Evolutionary conservation across 2,113 vertebrate genomes (phyloP), one percentile per base, ranked within the genome.

Genomic region (Anoplopoma fimbria): DNA sequence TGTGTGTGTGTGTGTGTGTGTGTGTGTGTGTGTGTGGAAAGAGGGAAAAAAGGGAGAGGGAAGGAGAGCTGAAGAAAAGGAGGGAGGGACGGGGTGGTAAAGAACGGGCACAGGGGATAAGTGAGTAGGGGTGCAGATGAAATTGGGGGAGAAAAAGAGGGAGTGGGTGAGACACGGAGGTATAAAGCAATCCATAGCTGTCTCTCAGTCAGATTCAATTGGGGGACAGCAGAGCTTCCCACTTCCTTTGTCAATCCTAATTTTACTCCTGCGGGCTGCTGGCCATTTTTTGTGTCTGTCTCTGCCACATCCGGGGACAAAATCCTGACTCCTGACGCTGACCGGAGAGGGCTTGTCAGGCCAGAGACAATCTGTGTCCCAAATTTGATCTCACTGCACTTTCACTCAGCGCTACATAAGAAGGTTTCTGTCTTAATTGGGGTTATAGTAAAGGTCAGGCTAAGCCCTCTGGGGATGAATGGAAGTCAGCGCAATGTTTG

Each of bases 371-470:
- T 60, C n/a, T 49, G 51, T 57, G 63, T 77, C 77, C 64, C 57
- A 81, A 80, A 86, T 82, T 69, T 85, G 57, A 77, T 82, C 86
- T 67, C 14, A 58, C 53, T 33, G 67, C n/a, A n/a, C n/a, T n/a
- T n/a, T n/a, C n/a, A n/a, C n/a, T n/a, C n/a, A n/a, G n/a, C n/a
- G n/a, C n/a, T n/a, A n/a, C 77, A 75, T 61, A 58, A 81, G 55
- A 83, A 1, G 1, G 58, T 68, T 17, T 75, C 60, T 51, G 10
- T 45, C 57, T 80, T 88, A 88, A 89, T 86, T 88, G 72, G 73
- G 78, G 75, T 86, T 76, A 69, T 42, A 45, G 23, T 81, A 55
- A 75, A 83, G 89, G 85, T 86, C 81, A 70, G 69, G 19, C 31
- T 61, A 15, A 84, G 71, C 65, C 64, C 69, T 68, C 12, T n/a